Percentiles rank a stretch among this genome's conserved stretches.
Evolutionary conservation across 2,888 invertebrate species (phyloP).

Genomic region (Epirrita christyi): DNA sequence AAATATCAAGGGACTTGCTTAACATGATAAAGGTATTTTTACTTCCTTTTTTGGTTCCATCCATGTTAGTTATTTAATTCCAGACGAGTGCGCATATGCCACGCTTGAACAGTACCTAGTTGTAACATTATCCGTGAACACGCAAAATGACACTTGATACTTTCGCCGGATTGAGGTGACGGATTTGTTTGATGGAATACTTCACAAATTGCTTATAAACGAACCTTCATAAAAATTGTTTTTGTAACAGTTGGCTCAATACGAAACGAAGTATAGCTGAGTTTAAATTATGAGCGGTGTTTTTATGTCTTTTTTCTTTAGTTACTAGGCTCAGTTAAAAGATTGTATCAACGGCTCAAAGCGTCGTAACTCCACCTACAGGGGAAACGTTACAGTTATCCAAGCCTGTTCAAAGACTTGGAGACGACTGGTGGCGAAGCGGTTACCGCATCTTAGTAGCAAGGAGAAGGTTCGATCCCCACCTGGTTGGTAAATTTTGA

Average conservation of each 20-base stretch:
- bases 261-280: conserved; percentile 27
- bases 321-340: too few relatives aligned
- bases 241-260: conserved; percentile 18
- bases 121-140: conserved; percentile 69
- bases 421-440: too few relatives aligned
- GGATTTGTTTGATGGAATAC: conserved; percentile 53
- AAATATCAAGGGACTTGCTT: conserved; percentile 15
- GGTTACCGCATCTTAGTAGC: too few relatives aligned
- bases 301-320: neutral
- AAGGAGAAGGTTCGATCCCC: too few relatives aligned
- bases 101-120: conserved; percentile 49
- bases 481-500: too few relatives aligned
- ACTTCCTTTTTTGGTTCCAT: conserved; percentile 51
- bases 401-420: too few relatives aligned
- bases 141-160: conserved; percentile 71
- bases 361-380: too few relatives aligned
- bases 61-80: conserved; percentile 67
- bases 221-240: conserved; percentile 16
- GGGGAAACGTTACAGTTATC: too few relatives aligned
- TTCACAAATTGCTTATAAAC: conserved; percentile 43
- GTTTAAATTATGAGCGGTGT: conserved; percentile 25
- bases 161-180: conserved; percentile 50
- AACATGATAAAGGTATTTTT: conserved; percentile 22
- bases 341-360: too few relatives aligned
- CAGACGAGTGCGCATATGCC: conserved; percentile 57